Evolutionary conservation across 1,140 invertebrate species (phyloP), one percentile per base, ranked within the genome.

Genomic region (Bemisia tabaci): DNA sequence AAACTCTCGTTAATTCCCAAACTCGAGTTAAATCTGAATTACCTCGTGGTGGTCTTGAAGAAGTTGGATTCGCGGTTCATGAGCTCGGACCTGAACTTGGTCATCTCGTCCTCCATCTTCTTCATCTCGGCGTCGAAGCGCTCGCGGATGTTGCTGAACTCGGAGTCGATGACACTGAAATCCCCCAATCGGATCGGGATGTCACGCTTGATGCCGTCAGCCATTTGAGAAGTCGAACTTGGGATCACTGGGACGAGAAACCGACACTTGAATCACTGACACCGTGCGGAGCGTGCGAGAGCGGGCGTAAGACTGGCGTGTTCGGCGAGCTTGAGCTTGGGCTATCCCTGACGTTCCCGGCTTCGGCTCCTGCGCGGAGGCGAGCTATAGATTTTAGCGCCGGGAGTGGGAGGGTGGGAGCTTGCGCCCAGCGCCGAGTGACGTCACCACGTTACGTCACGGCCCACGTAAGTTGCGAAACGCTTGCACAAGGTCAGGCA

Each of bases 21-120:
- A n/a, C n/a, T n/a, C n/a, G n/a, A n/a, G n/a, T n/a, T n/a, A n/a
- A n/a, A n/a, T n/a, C n/a, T n/a, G n/a, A n/a, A n/a, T n/a, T 84
- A 91, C 89, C 89, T 92, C 75, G 87, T 87, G 66, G 89, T 89
- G 74, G 84, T 90, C 79, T 90, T 91, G 78, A 93, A 93, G 80
- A 93, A 94, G 77, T 91, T 90, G 73, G 88, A 89, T 79, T 95
- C 92, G 72, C 90, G 83, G 77, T 94, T 93, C 86, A 94, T 90
- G 64, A 97, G 81, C 78, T 96, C 93, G 67, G 89, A 89, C 70
- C 95, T 83, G 82, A 97, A 95, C 79, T 91, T 90, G 76, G 90
- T 89, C 95, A 97, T 98, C 81, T 97, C 95, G 71, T 97, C 94
- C 81, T 98, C 95, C 92, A 97, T 97, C 80, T 93, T 92, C 72